A percentile compares a stretch with the other conserved stretches of the same genome.
Evolutionary conservation across 2,888 invertebrate species (phyloP).

Genomic region (Synergus umbraculus): DNA sequence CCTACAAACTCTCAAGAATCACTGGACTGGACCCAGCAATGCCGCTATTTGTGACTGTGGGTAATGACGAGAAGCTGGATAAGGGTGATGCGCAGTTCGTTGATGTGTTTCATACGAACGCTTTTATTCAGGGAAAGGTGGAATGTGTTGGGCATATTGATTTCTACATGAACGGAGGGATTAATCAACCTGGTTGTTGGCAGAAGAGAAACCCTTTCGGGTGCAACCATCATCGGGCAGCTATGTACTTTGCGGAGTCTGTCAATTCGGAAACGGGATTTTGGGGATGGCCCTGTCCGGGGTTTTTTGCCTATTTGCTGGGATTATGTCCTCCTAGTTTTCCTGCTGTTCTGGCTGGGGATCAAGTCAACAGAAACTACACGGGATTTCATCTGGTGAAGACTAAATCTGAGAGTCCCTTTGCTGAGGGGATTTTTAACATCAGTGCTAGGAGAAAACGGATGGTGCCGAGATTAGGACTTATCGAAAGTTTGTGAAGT

Average conservation of each 20-base stretch:
- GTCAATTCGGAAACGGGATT: constrained; percentile 82
- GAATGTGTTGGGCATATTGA: constrained; percentile 84
- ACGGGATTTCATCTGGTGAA: constrained; percentile 80
- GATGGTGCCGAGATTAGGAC: background rate
- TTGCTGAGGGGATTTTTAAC: constrained; percentile 81
- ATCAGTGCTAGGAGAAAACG: constrained; percentile 42
- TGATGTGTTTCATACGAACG: constrained; percentile 86
- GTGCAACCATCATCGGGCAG: constrained; percentile 83
- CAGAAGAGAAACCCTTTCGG: constrained; percentile 78
- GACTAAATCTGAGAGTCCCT: constrained; percentile 80
- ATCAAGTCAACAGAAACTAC: constrained; percentile 62
- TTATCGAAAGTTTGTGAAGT: background rate
- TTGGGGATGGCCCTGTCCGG: constrained; percentile 83
- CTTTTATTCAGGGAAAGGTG: constrained; percentile 83
- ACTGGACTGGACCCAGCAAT: constrained; percentile 85
- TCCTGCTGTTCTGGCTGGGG: constrained; percentile 71
- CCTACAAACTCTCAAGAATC: constrained; percentile 80
- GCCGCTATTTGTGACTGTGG: constrained; percentile 82
- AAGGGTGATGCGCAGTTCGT: constrained; percentile 83
- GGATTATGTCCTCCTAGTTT: constrained; percentile 80
- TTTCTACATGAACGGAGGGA: constrained; percentile 86
- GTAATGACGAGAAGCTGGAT: constrained; percentile 81
- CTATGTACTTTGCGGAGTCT: constrained; percentile 83
- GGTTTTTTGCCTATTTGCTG: constrained; percentile 80
- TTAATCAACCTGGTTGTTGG: constrained; percentile 84